Conservation (phyloP, 2,113 vertebrate species). For the Spilogale gracilis region DNA sequence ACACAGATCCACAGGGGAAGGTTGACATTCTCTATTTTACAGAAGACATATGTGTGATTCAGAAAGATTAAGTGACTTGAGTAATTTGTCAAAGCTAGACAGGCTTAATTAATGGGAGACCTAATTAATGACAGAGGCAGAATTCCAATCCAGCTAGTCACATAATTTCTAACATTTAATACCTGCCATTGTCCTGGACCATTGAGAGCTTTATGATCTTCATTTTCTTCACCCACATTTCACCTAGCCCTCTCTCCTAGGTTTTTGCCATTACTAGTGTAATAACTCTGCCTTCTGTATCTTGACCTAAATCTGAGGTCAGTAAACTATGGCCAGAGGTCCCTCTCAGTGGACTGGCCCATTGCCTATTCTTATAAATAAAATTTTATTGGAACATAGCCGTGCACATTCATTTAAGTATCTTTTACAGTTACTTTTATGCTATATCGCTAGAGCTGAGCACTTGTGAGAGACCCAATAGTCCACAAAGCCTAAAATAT, state of each 20-base stretch:
- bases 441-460: background rate
- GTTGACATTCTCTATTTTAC: background rate
- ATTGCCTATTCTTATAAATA: background rate
- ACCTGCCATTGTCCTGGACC: background rate
- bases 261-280: background rate
- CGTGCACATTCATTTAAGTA: background rate
- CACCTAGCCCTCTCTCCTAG: background rate
- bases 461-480: background rate
- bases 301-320: background rate
- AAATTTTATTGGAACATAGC: slow-evolving; percentile 30
- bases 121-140: background rate
- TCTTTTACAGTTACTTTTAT: background rate
- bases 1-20: background rate
- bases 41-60: background rate
- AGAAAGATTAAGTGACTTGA: background rate
- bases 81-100: background rate
- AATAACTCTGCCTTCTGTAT: background rate
- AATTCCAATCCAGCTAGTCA: background rate
- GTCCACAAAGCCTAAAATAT: background rate
- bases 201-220: background rate
- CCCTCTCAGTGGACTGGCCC: background rate
- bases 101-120: background rate
- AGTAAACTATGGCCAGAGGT: background rate
- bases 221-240: background rate
- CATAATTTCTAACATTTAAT: background rate